These are phyloP conservation scores for Charanyca ferruginea DNA, from an alignment of 2,888 invertebrate species.

Conservation along the genomic window DNA sequence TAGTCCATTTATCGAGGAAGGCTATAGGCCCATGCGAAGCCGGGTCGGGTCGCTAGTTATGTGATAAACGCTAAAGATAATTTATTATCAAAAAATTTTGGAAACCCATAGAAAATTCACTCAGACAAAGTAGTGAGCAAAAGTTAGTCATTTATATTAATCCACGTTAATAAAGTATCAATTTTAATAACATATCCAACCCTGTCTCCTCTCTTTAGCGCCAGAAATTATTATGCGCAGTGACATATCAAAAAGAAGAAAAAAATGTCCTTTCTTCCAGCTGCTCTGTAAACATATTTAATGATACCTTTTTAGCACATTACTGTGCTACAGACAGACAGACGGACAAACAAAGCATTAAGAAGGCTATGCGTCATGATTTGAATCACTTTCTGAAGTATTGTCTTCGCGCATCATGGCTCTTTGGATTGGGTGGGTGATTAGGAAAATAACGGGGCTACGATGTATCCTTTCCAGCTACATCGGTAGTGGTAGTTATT, in stretches of 20 bases:
- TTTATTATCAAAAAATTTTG: no score
- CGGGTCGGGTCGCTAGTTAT: no score
- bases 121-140: no score
- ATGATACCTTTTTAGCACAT: conserved; percentile 58
- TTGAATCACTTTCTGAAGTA: conserved; percentile 58
- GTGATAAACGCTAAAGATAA: no score
- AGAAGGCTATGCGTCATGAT: conserved; percentile 51
- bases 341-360: conserved; percentile 49
- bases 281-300: conserved; percentile 50
- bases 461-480: not conserved
- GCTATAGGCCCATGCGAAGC: no score
- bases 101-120: no score
- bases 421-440: conserved; percentile 1
- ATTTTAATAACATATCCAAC: not conserved
- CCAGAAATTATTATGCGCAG: conserved; percentile 42
- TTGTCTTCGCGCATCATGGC: conserved; percentile 25
- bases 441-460: not conserved
- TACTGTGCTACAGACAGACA: conserved; percentile 57
- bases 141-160: no score
- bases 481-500: no score
- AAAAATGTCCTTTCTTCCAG: conserved; percentile 22
- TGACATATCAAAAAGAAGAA: conserved; percentile 35
- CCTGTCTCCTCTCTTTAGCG: not conserved
- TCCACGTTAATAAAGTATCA: no score
- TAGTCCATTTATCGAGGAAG: no score